Base-by-base conservation (phyloP, 2,113 vertebrate species). In the Trogon surrucura region DNA sequence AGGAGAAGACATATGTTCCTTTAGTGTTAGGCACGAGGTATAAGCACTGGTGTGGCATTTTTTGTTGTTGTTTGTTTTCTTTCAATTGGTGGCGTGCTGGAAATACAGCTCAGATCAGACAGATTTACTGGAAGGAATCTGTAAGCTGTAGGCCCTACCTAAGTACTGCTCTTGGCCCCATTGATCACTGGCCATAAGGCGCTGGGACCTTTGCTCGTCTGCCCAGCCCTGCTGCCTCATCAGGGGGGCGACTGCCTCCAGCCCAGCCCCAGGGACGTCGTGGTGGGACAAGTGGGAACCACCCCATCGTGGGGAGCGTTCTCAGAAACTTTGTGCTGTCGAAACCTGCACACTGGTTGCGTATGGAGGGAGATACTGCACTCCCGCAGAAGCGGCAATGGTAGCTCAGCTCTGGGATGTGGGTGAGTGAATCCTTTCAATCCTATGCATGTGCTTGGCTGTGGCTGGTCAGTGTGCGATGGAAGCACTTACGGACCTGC, bases 261-360 rank as follows among this genome's bases (percentile, higher is more conserved):
- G 51, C 51, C 50, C 60, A 70, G 77, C 69, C 75, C 32, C 45
- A 58, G 47, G 22, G 32, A 15, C 0, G 0, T 50, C 0, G 10
- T 58, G 71, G 36, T 12, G 29, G 77, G 41, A 32, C 30, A 66
- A 41, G 47, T 1, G 1, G 80, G 30, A 72, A 54, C 45, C 71
- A 41, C 54, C 47, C 41, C 25, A 3, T 26, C n/a, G 16, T 8
- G 5, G 53, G 53, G 41, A 70, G 16, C 1, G 1, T 64, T 62
- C 50, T 54, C 53, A 36, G 38, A 12, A 34, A 5, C 73, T 72
- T 36, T 1, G 3, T 80, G 60, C 62, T 65, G 60, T 61, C 69
- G 41, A 23, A 70, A 8, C 51, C 30, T 50, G 29, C 34, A 5
- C 2, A 0, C 67, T 58, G 77, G 41, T 78, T 79, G 30, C 23